Evolutionary conservation across 2,113 vertebrate species (phyloP).

Genomic region (Athene noctua): DNA sequence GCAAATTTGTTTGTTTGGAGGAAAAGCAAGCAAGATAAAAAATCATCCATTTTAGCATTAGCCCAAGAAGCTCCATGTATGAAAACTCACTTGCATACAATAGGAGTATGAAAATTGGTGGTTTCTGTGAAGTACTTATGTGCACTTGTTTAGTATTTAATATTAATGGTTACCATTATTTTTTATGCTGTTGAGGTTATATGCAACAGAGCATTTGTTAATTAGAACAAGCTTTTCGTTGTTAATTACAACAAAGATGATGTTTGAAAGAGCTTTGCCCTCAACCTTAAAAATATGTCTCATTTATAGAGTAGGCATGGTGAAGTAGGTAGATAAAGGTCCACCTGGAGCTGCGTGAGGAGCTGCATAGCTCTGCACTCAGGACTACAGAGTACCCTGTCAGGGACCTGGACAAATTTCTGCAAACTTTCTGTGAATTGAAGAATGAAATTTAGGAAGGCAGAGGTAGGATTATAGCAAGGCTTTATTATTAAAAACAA

Average conservation of each 20-base stretch:
- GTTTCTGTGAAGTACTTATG: rapidly evolving
- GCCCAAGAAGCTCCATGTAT: neutral
- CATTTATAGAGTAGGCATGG: neutral
- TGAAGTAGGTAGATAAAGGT: neutral
- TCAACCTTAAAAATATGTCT: neutral
- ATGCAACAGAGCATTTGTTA: neutral
- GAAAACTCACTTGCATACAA: neutral
- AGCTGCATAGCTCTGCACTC: neutral
- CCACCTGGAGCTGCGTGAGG: no score
- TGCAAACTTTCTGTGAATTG: neutral
- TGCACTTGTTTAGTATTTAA: neutral
- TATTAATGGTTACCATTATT: neutral
- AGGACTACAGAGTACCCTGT: no score
- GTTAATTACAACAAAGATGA: neutral
- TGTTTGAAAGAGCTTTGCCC: neutral
- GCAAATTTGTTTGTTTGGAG: neutral
- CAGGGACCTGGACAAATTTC: neutral
- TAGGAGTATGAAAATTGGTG: neutral
- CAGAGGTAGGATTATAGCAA: neutral
- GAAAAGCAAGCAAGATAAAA: neutral
- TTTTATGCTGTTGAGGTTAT: neutral
- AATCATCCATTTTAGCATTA: neutral
- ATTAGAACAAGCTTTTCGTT: neutral
- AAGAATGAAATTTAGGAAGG: neutral
- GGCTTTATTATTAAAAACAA: neutral